Conservation (phyloP, 2,888 invertebrate genomes). For the Exocentrus adspersus region DNA sequence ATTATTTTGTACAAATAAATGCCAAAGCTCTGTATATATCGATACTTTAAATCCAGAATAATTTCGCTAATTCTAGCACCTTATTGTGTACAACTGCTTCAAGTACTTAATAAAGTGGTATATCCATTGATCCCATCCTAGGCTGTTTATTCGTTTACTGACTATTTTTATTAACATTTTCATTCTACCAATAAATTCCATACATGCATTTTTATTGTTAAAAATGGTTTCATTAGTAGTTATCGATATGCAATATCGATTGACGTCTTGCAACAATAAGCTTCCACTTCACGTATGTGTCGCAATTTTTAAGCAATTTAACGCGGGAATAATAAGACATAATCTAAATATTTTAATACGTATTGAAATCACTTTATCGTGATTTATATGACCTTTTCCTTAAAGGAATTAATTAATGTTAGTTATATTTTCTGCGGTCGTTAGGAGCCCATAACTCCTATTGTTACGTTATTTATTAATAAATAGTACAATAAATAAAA, state of each 20-base stretch:
- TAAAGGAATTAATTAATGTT: conserved; percentile 35
- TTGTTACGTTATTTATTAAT: conserved; percentile 23
- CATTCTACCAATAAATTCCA: not conserved
- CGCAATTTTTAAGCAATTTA: conserved; percentile 26
- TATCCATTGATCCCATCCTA: no score
- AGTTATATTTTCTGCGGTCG: conserved; percentile 24
- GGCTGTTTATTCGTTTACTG: no score
- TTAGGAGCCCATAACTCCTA: conserved; percentile 24
- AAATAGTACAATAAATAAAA: conserved; percentile 24
- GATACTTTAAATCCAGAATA: no score
- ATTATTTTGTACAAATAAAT: no score
- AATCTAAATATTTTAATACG: conserved; percentile 26
- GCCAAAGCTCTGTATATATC: no score
- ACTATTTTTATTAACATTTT: not conserved
- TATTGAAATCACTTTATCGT: conserved; percentile 34
- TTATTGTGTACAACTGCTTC: no score
- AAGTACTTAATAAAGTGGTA: no score
- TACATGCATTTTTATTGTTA: not conserved
- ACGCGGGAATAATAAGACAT: conserved; percentile 23
- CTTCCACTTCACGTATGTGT: conserved; percentile 10
- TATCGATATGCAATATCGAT: conserved; percentile 11
- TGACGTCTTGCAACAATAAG: conserved; percentile 6
- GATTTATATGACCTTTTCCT: conserved; percentile 39
- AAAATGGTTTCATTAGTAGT: conserved; percentile 2
- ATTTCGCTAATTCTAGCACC: no score